Percentiles rank a stretch among this genome's conserved stretches.
These are phyloP conservation scores for Elaphurus davidianus DNA, from an alignment of 2,113 vertebrate species.

Conservation along the genomic window DNA sequence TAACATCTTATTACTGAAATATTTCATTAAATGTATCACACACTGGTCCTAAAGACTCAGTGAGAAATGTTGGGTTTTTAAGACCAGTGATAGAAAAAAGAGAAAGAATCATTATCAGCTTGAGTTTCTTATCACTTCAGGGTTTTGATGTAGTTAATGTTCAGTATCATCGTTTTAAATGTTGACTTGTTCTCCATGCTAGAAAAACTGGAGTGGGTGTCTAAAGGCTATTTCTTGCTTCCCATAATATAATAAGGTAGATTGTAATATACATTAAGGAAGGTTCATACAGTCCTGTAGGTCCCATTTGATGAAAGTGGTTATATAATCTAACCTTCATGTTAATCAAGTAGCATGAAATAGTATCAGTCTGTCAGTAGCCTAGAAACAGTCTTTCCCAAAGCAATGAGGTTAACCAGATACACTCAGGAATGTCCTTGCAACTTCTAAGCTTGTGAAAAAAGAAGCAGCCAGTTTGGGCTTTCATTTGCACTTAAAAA, in stretches of 20 bases:
- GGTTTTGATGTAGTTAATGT: neutral
- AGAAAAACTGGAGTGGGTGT: neutral
- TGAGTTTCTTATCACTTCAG: neutral
- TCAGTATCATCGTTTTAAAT: neutral
- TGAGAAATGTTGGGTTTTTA: neutral
- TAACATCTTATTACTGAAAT: slow-evolving; percentile 22
- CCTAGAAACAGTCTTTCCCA: neutral
- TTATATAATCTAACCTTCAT: neutral
- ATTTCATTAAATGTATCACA: neutral
- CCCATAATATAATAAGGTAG: neutral
- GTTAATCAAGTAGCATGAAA: neutral
- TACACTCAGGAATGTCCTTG: neutral
- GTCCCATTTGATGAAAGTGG: neutral
- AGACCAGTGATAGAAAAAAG: neutral
- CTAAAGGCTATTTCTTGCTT: slow-evolving; percentile 10
- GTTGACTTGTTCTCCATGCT: neutral
- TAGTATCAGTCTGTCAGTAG: neutral
- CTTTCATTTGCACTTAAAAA: neutral
- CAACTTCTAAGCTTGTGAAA: neutral
- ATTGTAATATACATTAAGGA: neutral
- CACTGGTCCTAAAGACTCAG: neutral
- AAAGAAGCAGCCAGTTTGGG: neutral
- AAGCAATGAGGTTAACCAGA: neutral
- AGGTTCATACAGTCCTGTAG: neutral
- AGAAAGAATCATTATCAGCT: neutral